A percentile compares a stretch with the other conserved stretches of the same genome.
phyloP scores from a whole-genome alignment of 1,140 invertebrate genomes.

The Cylas formicarius region DNA sequence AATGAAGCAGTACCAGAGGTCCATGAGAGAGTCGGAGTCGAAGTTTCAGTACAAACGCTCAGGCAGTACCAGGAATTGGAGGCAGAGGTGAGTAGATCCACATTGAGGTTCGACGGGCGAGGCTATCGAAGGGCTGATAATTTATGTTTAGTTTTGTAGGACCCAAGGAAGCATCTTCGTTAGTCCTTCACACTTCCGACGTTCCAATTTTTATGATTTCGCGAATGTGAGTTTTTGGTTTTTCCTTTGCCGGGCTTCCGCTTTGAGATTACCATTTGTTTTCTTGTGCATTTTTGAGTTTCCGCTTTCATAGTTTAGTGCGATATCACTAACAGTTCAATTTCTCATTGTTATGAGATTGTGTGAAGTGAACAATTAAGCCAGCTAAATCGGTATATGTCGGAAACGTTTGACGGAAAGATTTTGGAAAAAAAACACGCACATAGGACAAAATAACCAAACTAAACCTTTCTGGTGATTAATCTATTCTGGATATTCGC shows the following conservation, averaged over 20 bases:
- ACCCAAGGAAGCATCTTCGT: constrained; percentile 5
- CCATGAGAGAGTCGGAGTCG: constrained; percentile 66
- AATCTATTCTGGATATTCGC: too few species aligned
- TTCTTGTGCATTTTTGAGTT: too few species aligned
- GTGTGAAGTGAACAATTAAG: too few species aligned
- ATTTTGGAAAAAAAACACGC: too few species aligned
- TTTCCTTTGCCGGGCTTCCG: constrained; percentile 8
- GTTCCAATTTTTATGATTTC: constrained; percentile 20
- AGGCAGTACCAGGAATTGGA: constrained; percentile 79
- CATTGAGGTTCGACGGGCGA: neutral
- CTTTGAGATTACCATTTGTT: constrained; percentile 20
- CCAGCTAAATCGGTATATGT: too few species aligned
- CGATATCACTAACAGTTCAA: too few species aligned
- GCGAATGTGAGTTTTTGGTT: constrained; percentile 20
- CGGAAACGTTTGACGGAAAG: too few species aligned
- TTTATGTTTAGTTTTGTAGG: constrained; percentile 14
- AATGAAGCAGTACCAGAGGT: constrained; percentile 84
- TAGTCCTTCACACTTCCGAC: constrained; percentile 17
- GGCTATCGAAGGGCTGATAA: neutral
- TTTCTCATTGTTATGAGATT: too few species aligned
- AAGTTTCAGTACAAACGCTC: constrained; percentile 71
- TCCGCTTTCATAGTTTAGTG: too few species aligned
- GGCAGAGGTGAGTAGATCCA: constrained; percentile 60
- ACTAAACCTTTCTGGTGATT: too few species aligned
- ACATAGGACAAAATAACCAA: too few species aligned